phyloP scores from a whole-genome alignment of 2,797 vertebrate genomes.

The Novumbra hubbsi region DNA sequence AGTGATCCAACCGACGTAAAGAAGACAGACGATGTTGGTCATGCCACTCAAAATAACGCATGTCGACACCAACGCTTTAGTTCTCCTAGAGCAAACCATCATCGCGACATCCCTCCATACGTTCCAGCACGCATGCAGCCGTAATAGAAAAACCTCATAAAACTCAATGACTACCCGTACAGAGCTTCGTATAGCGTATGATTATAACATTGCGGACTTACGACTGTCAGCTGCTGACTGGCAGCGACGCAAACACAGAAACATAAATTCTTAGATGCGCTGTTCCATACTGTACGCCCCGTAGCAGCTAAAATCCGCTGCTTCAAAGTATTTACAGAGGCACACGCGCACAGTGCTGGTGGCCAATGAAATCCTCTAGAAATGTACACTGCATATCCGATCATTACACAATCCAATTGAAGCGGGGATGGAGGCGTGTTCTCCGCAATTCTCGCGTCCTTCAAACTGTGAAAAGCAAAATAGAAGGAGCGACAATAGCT shows the following conservation, averaged over 20 bases:
- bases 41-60: constrained; percentile 96
- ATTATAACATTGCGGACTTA: background rate
- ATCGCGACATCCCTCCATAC: constrained; percentile 86
- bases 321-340: constrained; percentile 36
- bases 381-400: constrained; percentile 8
- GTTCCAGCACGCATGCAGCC: constrained; percentile 52
- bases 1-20: constrained; percentile 97
- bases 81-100: constrained; percentile 97
- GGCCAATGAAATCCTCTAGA: constrained; percentile 12
- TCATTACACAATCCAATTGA: constrained; percentile 50
- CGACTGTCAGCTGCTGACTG: background rate
- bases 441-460: background rate
- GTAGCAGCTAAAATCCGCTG: constrained; percentile 39
- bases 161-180: background rate
- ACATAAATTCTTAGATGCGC: background rate
- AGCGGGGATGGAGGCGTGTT: constrained; percentile 52
- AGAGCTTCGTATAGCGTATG: background rate
- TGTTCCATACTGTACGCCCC: background rate
- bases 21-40: constrained; percentile 94
- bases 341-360: background rate
- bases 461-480: background rate
- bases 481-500: background rate
- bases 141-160: background rate
- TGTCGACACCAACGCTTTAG: constrained; percentile 98
- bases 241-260: background rate